A percentile compares a stretch with the other conserved stretches of the same genome.
Evolutionary conservation across 2,113 vertebrate species (phyloP).

Genomic region (Junco hyemalis): DNA sequence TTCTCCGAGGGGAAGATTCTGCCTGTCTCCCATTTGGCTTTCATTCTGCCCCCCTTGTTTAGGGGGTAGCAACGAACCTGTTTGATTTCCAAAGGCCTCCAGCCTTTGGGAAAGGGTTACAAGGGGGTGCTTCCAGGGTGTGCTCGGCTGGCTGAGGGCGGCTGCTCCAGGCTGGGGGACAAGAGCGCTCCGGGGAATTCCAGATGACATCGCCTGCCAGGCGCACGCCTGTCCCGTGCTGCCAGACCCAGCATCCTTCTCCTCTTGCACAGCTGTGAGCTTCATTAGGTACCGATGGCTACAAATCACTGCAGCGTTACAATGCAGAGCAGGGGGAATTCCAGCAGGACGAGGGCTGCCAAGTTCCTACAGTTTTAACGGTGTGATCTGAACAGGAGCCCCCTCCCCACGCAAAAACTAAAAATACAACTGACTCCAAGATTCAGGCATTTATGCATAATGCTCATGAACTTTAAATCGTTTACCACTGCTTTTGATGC

Average conservation of each 20-base stretch:
- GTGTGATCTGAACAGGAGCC: constrained; percentile 1
- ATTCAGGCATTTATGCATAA: neutral
- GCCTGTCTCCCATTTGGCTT: neutral
- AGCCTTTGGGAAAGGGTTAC: neutral
- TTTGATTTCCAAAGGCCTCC: neutral
- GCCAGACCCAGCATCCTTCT: constrained; percentile 61
- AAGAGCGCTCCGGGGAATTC: constrained; percentile 73
- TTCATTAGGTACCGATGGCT: constrained; percentile 62
- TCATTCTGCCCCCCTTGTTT: neutral
- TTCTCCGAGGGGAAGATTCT: neutral
- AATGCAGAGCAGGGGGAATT: constrained; percentile 77
- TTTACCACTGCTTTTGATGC: neutral
- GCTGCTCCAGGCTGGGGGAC: neutral
- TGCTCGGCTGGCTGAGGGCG: neutral
- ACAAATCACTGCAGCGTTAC: constrained; percentile 67
- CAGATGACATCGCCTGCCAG: constrained; percentile 63
- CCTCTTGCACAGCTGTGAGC: constrained; percentile 74
- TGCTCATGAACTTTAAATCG: neutral
- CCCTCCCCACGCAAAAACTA: constrained; percentile 28
- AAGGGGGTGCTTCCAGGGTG: neutral
- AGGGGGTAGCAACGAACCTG: neutral
- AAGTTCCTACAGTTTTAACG: constrained; percentile 72
- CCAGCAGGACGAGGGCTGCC: constrained; percentile 56
- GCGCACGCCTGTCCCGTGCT: constrained; percentile 45
- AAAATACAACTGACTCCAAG: constrained; percentile 50